Conservation (phyloP, 1,140 invertebrate genomes). For the Papilio polyxenes region DNA sequence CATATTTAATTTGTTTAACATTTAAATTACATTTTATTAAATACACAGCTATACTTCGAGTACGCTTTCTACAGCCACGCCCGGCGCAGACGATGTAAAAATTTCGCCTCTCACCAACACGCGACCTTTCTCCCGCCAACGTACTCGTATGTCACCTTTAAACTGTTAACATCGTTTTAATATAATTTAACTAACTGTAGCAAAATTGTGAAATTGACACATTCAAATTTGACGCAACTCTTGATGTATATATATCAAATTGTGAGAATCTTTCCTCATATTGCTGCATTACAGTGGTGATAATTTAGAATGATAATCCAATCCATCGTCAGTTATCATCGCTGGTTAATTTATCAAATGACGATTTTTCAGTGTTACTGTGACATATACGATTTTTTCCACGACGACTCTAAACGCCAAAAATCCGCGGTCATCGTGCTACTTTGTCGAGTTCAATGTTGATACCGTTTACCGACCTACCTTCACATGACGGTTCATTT, state of each 20-base stretch:
- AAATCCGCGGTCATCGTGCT: constrained; percentile 68
- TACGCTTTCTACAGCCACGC: constrained; percentile 31
- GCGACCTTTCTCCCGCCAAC: constrained; percentile 33
- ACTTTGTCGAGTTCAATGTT: constrained; percentile 63
- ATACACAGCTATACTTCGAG: neutral
- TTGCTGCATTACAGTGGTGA: too few species aligned
- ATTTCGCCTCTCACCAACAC: constrained; percentile 30
- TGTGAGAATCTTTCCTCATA: too few species aligned
- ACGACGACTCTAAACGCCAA: constrained; percentile 59
- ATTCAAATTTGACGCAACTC: too few species aligned
- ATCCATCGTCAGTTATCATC: neutral
- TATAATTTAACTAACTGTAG: neutral
- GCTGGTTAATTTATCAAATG: neutral
- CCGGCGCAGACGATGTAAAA: neutral
- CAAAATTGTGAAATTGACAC: too few species aligned
- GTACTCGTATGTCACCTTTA: neutral
- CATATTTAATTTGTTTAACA: neutral
- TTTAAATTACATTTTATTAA: neutral
- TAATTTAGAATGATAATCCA: neutral
- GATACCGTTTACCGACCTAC: constrained; percentile 76
- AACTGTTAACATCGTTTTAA: neutral
- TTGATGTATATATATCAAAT: too few species aligned
- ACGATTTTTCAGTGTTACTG: neutral
- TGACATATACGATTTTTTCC: constrained; percentile 55
- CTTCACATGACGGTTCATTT: constrained; percentile 72